Evolutionary conservation across 2,888 invertebrate genomes (phyloP), one percentile per base, ranked within the genome.

Genomic region (Diachrysia chrysitis): DNA sequence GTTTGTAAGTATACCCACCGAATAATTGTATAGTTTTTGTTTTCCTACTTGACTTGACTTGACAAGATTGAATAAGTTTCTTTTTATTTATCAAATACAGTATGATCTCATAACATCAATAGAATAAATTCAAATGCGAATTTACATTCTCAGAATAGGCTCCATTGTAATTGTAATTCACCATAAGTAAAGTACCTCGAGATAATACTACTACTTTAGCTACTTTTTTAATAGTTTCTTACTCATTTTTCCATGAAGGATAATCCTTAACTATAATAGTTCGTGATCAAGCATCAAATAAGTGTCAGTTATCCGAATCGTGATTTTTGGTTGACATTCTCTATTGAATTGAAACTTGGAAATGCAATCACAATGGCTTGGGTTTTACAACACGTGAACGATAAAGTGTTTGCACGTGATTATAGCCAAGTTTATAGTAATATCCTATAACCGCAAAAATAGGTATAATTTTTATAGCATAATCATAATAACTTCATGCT

Each of bases 391-490:
- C 73, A 75, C 73, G 63, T 70, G 76, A 58, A 58, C 66, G 54
- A 75, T 74, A 69, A 73, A 70, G 57, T 17, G 12, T 46, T 42
- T 46, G 23, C 76, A 66, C 70, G 73, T 73, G 73, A 61, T 63
- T 60, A 48, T 37, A 54, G 29, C n/a, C 4, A 48, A 42, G 48
- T 67, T 56, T 51, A 61, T 54, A n/a, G 54, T 51, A 51, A 51
- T 23, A 10, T 51, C 42, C 42, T 51, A 23, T 19, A 66, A 66
- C 61, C 25, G 23, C 48, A 62, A 55, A 17, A 25, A 37, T 55
- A 42, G 1, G 14, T n/a, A 23, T 12, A 10, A 68, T 32, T 56
- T 71, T 46, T 10, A 57, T 23, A 66, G 25, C 21, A 35, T 16
- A 37, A 46, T 37, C 14, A 7, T 46, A 51, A 51, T 64, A 42